phyloP scores from a whole-genome alignment of 2,888 invertebrate genomes.

The Sipha maydis region DNA sequence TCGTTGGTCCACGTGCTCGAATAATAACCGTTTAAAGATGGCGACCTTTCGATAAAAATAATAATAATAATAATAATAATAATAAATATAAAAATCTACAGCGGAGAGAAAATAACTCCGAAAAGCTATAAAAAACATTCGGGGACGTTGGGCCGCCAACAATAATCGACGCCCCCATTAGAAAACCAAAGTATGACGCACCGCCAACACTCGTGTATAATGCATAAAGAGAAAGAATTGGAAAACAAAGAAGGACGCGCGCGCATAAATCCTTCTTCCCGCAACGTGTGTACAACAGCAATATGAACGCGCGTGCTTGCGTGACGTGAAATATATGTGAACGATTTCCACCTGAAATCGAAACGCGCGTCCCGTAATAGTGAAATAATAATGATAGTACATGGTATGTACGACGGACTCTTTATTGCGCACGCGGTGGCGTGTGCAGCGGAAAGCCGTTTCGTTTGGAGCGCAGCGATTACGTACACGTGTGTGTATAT shows the following conservation, averaged over 20 bases:
- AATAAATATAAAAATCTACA: slow-evolving; percentile 12
- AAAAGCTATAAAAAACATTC: slow-evolving; percentile 44
- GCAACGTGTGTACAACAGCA: too few species aligned
- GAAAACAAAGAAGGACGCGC: neutral
- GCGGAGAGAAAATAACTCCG: neutral
- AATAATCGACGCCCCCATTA: slow-evolving; percentile 46
- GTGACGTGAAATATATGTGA: neutral
- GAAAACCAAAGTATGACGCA: slow-evolving; percentile 40
- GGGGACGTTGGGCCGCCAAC: slow-evolving; percentile 1
- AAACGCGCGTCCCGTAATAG: neutral
- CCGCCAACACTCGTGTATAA: neutral
- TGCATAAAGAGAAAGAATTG: neutral
- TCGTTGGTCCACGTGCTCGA: slow-evolving; percentile 15
- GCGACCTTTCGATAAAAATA: slow-evolving; percentile 38
- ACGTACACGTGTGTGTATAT: neutral
- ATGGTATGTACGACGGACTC: too few species aligned
- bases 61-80: slow-evolving; percentile 23
- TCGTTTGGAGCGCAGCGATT: neutral
- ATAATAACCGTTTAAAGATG: slow-evolving; percentile 48
- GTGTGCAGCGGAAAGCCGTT: neutral
- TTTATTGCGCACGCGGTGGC: too few species aligned
- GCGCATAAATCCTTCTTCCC: neutral
- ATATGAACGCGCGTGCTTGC: neutral
- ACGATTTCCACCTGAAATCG: slow-evolving; percentile 3
- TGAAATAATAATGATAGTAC: neutral